These are phyloP conservation scores for Xestia c-nigrum DNA, from an alignment of 2,888 invertebrate species.

Conservation along the genomic window DNA sequence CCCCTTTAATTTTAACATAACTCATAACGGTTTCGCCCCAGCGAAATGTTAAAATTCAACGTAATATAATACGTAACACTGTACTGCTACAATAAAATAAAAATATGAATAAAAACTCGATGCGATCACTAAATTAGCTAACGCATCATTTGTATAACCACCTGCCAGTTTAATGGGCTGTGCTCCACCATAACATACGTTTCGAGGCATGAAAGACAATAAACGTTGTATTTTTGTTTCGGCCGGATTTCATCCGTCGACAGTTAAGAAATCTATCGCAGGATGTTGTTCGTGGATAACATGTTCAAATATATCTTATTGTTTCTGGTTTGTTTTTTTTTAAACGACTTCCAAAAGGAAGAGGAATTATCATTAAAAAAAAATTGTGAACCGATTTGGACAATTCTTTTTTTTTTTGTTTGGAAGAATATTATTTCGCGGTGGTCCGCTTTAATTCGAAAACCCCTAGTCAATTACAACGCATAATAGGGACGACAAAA, in stretches of 20 bases:
- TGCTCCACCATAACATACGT: constrained; percentile 16
- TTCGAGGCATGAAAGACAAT: constrained; percentile 11
- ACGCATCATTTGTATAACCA: constrained; percentile 39
- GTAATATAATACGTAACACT: background rate
- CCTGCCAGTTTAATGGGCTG: constrained; percentile 4
- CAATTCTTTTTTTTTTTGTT: too few relatives aligned
- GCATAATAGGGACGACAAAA: too few relatives aligned
- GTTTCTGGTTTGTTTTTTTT: constrained; percentile 15
- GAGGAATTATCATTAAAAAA: too few relatives aligned
- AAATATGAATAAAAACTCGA: background rate
- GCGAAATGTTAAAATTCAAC: background rate
- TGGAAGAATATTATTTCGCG: too few relatives aligned
- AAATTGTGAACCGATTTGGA: too few relatives aligned
- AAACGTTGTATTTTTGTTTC: constrained; percentile 41
- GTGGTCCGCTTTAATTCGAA: too few relatives aligned
- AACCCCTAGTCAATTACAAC: too few relatives aligned
- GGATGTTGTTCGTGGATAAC: constrained; percentile 27
- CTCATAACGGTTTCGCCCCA: too few relatives aligned
- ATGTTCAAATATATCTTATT: constrained; percentile 13
- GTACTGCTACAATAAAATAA: background rate
- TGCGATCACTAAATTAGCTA: constrained; percentile 25
- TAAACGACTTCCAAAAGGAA: background rate
- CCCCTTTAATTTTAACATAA: too few relatives aligned
- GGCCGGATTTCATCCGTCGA: constrained; percentile 46
- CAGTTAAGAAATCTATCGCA: constrained; percentile 31